Base-by-base conservation (phyloP, 2,113 vertebrate genomes). In the Scatophagus argus region DNA sequence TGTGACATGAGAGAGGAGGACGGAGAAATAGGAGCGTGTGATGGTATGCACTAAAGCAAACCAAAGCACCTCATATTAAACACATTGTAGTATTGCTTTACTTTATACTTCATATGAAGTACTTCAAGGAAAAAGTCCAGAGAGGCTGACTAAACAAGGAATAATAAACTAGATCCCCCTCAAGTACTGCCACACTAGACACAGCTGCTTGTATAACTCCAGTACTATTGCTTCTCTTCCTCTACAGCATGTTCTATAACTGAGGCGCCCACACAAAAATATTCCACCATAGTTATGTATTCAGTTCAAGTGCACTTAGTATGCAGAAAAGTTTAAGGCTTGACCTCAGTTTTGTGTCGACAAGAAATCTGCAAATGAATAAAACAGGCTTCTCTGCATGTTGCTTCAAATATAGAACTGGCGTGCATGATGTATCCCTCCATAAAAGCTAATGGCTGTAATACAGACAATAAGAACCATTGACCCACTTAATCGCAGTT, bases 141-240 rank as follows among this genome's bases (percentile, higher is more conserved):
- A 60, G 86, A 92, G 90, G 82, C 81, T 64, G 70, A 88, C 88
- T 85, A 87, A 92, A 92, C 85, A 88, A 88, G 85, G 91, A 92
- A 90, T 91, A 88, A 81, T 88, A 89, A 90, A 90, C 67, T 83
- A 82, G 51, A 58, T 80, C 77, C 80, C 81, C 81, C 82, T 80
- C 60, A 81, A 86, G 89, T 79, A 69, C 66, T 76, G 78, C 62
- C 55, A 70, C 87, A 81, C 82, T 46, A 82, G 77, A 83, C 77
- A 60, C 76, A 70, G 81, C 64, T 66, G 69, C 80, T 87, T 84
- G 82, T 77, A 29, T 79, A 87, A 83, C 82, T 73, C 31, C 58
- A 71, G 51, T 19, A 8, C 59, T 76, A 72, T 60, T 52, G 79
- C 66, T 46, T 64, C 44, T 81, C 72, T 81, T 84, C 51, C 83